These are phyloP conservation scores for Australoheros facetus DNA, from an alignment of 2,797 vertebrate species.

Conservation along the genomic window DNA sequence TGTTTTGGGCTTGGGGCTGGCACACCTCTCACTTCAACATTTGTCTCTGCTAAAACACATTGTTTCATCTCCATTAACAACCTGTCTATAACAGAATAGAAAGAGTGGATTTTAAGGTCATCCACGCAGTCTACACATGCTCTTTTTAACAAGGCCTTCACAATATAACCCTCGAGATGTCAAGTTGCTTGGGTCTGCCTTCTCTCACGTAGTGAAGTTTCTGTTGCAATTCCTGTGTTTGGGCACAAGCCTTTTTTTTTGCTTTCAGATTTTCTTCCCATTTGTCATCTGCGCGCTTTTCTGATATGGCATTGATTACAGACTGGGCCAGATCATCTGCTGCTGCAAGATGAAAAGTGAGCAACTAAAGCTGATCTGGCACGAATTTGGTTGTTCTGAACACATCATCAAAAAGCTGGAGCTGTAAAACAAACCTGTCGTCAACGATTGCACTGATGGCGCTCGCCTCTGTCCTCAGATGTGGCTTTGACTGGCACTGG, in stretches of 20 bases:
- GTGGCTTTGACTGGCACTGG: neutral
- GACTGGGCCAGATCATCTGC: too few relatives aligned
- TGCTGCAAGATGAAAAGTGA: too few relatives aligned
- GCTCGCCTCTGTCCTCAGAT: neutral
- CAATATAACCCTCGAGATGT: too few relatives aligned
- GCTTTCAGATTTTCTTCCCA: neutral
- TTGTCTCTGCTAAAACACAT: neutral
- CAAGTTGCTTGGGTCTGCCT: fast-evolving
- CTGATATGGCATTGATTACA: too few relatives aligned
- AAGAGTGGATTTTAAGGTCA: neutral
- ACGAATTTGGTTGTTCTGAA: neutral
- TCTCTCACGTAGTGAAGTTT: neutral
- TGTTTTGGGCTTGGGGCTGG: too few relatives aligned
- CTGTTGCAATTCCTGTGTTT: neutral
- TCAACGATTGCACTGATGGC: neutral
- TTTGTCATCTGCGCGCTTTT: too few relatives aligned
- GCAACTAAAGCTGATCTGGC: too few relatives aligned
- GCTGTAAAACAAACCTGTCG: neutral
- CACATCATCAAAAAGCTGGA: neutral
- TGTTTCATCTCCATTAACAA: neutral
- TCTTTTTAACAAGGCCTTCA: too few relatives aligned
- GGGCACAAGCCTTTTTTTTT: neutral
- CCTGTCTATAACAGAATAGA: neutral
- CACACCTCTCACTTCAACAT: neutral
- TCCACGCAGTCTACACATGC: neutral